Conservation (phyloP, 2,113 vertebrate genomes). For the Zosterops japonicus region DNA sequence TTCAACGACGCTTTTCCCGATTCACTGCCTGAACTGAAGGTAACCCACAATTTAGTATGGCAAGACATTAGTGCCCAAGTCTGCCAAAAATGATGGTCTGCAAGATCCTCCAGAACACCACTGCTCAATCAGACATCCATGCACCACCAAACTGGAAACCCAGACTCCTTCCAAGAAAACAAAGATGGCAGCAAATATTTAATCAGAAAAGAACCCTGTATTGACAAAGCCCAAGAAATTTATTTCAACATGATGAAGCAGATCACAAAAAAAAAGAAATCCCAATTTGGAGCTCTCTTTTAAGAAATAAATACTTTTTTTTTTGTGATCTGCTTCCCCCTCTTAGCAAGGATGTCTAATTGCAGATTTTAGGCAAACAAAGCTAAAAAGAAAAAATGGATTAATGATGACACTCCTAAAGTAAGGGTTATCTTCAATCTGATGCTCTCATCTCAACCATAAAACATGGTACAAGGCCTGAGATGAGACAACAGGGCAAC, state of each 20-base stretch:
- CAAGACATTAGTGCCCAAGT: neutral
- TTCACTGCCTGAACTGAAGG: neutral
- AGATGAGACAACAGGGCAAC: neutral
- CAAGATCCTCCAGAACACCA: neutral
- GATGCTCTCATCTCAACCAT: neutral
- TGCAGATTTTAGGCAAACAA: neutral
- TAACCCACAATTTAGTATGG: neutral
- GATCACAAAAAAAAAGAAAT: neutral
- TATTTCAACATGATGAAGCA: neutral
- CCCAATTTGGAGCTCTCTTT: neutral
- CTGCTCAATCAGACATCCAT: neutral
- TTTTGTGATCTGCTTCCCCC: no score
- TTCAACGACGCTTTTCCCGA: neutral
- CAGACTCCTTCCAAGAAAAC: neutral
- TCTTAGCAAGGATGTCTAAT: neutral
- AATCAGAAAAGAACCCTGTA: neutral
- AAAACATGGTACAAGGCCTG: neutral
- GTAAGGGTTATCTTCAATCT: neutral
- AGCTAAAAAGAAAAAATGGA: neutral
- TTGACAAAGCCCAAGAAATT: neutral
- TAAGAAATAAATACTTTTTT: neutral
- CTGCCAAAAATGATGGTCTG: neutral
- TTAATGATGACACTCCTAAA: neutral
- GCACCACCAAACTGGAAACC: neutral
- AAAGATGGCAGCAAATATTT: neutral